Conservation (phyloP, 2,113 vertebrate genomes). For the Nyctereutes procyonoides region DNA sequence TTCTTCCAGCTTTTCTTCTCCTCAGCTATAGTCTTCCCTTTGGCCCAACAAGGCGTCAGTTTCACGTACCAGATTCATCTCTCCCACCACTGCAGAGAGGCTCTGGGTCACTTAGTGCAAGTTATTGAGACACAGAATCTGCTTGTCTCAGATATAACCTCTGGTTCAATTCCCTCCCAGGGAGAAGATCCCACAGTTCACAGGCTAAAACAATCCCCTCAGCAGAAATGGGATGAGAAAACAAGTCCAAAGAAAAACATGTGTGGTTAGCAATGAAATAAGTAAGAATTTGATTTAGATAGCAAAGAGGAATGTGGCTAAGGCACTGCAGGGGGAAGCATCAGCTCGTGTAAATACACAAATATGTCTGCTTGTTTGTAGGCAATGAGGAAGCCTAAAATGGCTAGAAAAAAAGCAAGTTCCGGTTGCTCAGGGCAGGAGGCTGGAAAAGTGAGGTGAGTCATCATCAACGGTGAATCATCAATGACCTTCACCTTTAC, state of each 20-base stretch:
- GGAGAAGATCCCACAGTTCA: not conserved
- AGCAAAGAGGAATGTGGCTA: not conserved
- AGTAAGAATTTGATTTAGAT: not conserved
- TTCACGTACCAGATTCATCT: not conserved
- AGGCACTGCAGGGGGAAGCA: not conserved
- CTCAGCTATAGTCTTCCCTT: not conserved
- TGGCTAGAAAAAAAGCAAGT: not conserved
- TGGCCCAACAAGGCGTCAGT: not conserved
- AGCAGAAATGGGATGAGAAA: not conserved
- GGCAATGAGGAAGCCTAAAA: fast-evolving
- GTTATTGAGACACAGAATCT: not conserved
- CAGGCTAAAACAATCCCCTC: not conserved
- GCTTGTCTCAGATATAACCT: not conserved
- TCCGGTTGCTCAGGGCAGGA: not conserved
- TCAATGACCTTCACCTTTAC: not conserved
- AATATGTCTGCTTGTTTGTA: not conserved
- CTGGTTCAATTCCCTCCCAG: not conserved
- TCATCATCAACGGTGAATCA: not conserved
- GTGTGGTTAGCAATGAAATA: not conserved
- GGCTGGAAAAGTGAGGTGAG: not conserved
- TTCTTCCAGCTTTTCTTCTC: not conserved
- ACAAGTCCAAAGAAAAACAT: not conserved
- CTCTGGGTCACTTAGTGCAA: not conserved
- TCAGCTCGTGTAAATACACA: not conserved
- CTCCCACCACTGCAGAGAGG: not conserved